Percentiles rank a stretch among this genome's conserved stretches.
These are phyloP conservation scores for Pelobates fuscus DNA, from an alignment of 2,113 vertebrate genomes.

Conservation along the genomic window DNA sequence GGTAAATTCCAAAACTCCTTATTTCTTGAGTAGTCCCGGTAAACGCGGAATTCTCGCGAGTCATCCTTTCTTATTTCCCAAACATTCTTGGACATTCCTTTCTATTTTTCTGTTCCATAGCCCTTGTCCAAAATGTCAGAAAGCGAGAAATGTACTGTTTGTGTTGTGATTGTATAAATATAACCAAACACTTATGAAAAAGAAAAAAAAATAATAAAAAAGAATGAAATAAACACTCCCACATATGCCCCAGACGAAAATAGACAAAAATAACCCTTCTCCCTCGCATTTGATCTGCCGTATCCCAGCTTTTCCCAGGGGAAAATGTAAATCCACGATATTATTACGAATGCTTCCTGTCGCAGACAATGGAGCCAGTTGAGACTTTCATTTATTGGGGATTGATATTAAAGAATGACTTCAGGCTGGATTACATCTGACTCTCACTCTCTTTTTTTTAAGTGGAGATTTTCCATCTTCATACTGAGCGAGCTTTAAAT, in stretches of 20 bases:
- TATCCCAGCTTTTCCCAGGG: conserved; percentile 68
- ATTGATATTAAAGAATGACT: conserved; percentile 58
- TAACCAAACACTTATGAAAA: neutral
- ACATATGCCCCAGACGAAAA: conserved; percentile 61
- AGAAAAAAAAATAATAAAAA: neutral
- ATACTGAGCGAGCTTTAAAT: conserved; percentile 62
- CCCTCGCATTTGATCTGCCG: conserved; percentile 67
- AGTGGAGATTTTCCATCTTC: conserved; percentile 70
- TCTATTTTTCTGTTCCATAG: no score
- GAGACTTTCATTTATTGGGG: conserved; percentile 68
- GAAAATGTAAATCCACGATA: conserved; percentile 74
- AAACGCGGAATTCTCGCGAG: no score
- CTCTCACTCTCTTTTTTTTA: conserved; percentile 65
- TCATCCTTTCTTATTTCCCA: no score
- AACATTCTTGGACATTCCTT: no score
- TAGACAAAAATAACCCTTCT: conserved; percentile 61
- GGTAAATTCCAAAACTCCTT: no score
- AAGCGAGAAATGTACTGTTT: no score
- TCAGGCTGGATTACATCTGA: conserved; percentile 70
- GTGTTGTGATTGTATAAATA: neutral
- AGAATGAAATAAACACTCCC: conserved; percentile 10
- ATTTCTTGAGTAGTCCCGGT: no score
- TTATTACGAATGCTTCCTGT: conserved; percentile 76
- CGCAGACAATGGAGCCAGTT: conserved; percentile 73
- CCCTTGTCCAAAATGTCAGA: no score